Percentiles rank a stretch among this genome's conserved stretches.
phyloP scores from a whole-genome alignment of 1,140 invertebrate species.

The Leptinotarsa texana region DNA sequence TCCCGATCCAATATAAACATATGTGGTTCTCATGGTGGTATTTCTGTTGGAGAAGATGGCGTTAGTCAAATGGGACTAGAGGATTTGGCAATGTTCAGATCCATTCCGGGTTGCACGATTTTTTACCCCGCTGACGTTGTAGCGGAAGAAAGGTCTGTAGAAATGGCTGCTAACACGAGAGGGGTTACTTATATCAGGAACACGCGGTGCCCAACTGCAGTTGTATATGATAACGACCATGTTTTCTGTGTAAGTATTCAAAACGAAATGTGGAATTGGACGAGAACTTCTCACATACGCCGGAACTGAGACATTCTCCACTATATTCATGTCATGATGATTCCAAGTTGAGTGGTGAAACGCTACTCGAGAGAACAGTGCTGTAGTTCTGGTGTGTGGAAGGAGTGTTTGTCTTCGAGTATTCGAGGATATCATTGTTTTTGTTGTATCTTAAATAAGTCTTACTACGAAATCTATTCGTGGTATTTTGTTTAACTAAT shows the following conservation, averaged over 20 bases:
- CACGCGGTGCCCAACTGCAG: conserved; percentile 84
- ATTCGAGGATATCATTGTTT: too few species aligned
- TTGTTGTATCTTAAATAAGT: too few species aligned
- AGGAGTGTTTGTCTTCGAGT: too few species aligned
- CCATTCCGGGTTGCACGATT: conserved; percentile 88
- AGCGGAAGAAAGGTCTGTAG: conserved; percentile 87
- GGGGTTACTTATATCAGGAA: conserved; percentile 96
- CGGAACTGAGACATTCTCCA: too few species aligned
- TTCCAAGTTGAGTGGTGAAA: too few species aligned
- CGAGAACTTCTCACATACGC: too few species aligned
- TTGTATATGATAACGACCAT: conserved; percentile 89
- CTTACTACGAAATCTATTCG: too few species aligned
- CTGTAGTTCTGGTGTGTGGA: too few species aligned
- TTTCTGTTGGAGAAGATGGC: conserved; percentile 95
- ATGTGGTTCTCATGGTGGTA: conserved; percentile 91
- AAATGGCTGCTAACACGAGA: conserved; percentile 94
- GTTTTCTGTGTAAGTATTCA: conserved; percentile 68
- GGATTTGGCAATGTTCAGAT: conserved; percentile 94
- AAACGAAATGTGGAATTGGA: neutral
- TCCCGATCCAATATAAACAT: conserved; percentile 98
- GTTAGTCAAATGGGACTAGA: conserved; percentile 99
- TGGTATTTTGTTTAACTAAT: too few species aligned
- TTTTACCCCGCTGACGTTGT: conserved; percentile 98
- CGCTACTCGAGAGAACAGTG: too few species aligned
- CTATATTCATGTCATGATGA: too few species aligned